phyloP scores from a whole-genome alignment of 2,797 vertebrate genomes.

The Clamator glandarius region DNA sequence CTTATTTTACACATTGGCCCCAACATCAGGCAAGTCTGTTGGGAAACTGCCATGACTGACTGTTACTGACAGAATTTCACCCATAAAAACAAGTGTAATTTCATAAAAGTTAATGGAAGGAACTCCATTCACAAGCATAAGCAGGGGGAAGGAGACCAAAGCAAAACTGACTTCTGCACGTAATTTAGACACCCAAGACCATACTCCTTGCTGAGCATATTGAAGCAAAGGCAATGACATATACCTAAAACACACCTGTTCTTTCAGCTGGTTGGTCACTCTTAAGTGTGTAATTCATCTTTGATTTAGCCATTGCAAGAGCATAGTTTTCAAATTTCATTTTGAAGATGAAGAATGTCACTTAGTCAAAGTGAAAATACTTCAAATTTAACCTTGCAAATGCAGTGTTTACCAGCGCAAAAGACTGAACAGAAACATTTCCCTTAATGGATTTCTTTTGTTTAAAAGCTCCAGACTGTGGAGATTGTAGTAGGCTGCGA shows the following conservation, averaged over 20 bases:
- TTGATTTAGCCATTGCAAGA: neutral
- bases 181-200: neutral
- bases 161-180: neutral
- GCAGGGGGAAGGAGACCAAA: neutral
- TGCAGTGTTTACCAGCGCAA: neutral
- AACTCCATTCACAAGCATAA: neutral
- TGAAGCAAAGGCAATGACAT: accelerated
- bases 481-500: neutral
- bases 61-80: neutral
- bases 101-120: neutral
- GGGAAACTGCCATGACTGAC: neutral
- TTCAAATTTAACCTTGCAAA: neutral
- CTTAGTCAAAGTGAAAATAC: neutral
- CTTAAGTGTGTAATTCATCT: neutral
- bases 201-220: neutral
- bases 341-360: neutral
- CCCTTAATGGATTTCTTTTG: neutral
- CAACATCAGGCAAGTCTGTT: neutral
- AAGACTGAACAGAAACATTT: neutral
- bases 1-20: neutral
- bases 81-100: neutral
- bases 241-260: neutral
- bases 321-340: neutral
- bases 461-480: neutral
- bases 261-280: neutral